phyloP scores from a whole-genome alignment of 2,888 invertebrate species.

The Aspidiotus rigidus region DNA sequence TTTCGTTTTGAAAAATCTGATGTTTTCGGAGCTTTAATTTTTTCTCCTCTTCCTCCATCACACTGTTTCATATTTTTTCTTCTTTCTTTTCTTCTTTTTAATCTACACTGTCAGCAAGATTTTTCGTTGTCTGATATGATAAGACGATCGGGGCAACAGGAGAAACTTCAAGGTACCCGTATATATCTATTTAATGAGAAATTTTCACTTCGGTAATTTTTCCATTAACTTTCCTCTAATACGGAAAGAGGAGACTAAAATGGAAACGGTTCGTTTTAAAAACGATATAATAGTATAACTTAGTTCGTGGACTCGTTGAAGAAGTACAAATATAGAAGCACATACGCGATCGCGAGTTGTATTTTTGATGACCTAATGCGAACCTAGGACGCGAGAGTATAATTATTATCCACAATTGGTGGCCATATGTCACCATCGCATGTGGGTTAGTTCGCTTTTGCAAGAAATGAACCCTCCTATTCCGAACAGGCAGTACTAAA shows the following conservation, averaged over 20 bases:
- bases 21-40: slow-evolving; percentile 4
- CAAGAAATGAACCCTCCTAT: too few relatives aligned
- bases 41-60: not conserved
- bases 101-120: slow-evolving; percentile 28
- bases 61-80: not conserved
- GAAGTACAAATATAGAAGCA: too few relatives aligned
- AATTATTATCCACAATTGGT: too few relatives aligned
- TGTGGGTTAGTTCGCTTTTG: too few relatives aligned
- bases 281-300: too few relatives aligned
- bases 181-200: slow-evolving; percentile 35
- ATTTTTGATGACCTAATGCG: too few relatives aligned
- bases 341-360: too few relatives aligned
- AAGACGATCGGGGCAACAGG: slow-evolving; percentile 21
- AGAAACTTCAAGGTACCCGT: slow-evolving; percentile 7
- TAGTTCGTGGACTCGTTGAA: too few relatives aligned
- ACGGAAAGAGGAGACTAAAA: slow-evolving; percentile 23
- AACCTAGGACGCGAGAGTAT: too few relatives aligned
- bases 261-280: slow-evolving; percentile 14
- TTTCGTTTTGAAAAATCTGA: slow-evolving; percentile 8
- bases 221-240: slow-evolving; percentile 35
- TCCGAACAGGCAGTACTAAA: too few relatives aligned
- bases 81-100: slow-evolving; percentile 20
- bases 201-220: slow-evolving; percentile 36
- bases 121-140: slow-evolving; percentile 28
- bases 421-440: too few relatives aligned